Conservation (phyloP, 2,113 vertebrate species). For the Eretmodus cyanostictus region DNA sequence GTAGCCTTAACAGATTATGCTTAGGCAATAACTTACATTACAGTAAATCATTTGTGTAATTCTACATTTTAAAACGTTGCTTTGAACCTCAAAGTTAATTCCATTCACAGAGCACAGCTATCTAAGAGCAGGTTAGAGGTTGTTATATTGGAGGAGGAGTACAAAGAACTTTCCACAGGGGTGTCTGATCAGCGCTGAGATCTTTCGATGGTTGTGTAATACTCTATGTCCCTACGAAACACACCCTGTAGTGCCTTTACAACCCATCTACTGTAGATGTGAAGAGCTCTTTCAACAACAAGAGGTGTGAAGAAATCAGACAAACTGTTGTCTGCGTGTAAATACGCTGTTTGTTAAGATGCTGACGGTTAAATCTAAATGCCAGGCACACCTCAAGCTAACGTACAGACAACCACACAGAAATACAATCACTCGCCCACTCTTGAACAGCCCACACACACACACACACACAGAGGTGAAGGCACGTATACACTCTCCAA, state of each 20-base stretch:
- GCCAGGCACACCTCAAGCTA: constrained; percentile 44
- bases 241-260: background rate
- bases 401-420: background rate
- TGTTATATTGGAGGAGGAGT: background rate
- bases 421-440: background rate
- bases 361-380: constrained; percentile 54
- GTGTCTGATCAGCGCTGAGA: constrained; percentile 16
- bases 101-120: background rate
- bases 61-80: background rate
- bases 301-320: constrained; percentile 17
- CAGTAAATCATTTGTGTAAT: background rate
- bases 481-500: background rate
- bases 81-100: background rate
- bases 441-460: background rate
- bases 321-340: constrained; percentile 4
- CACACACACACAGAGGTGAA: background rate
- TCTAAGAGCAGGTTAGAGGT: background rate
- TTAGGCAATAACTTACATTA: background rate
- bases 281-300: background rate
- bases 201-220: constrained; percentile 46
- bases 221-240: background rate
- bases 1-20: background rate
- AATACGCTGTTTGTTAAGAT: constrained; percentile 29
- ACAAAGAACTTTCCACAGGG: constrained; percentile 30
- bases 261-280: background rate